These are phyloP conservation scores for Epinephelus coioides DNA, from an alignment of 2,797 vertebrate genomes.

Conservation along the genomic window DNA sequence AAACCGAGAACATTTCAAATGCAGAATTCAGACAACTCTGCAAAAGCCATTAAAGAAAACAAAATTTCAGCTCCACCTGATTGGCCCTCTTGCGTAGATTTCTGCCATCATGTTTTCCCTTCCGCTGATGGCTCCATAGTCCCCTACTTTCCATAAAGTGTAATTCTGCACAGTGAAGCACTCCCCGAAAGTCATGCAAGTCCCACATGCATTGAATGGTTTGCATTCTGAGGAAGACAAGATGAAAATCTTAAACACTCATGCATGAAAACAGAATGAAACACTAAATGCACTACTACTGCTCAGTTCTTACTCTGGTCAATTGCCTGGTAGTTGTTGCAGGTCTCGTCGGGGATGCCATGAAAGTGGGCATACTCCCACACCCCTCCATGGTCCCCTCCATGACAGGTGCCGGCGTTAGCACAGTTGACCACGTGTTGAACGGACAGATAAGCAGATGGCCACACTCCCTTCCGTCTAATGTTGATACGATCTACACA, in stretches of 20 bases:
- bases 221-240: slow-evolving; percentile 83
- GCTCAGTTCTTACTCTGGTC: slow-evolving; percentile 84
- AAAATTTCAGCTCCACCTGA: slow-evolving; percentile 83
- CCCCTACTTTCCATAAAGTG: slow-evolving; percentile 91
- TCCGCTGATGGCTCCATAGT: slow-evolving; percentile 88
- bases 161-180: slow-evolving; percentile 89
- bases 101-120: slow-evolving; percentile 92
- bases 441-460: slow-evolving; percentile 91
- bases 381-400: slow-evolving; percentile 88
- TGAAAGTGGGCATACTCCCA: slow-evolving; percentile 89
- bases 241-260: not conserved
- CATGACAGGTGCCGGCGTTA: slow-evolving; percentile 87
- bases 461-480: slow-evolving; percentile 90
- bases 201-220: slow-evolving; percentile 92
- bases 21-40: not conserved
- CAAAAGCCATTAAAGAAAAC: not conserved
- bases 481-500: slow-evolving; percentile 93
- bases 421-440: slow-evolving; percentile 92
- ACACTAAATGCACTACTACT: not conserved
- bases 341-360: slow-evolving; percentile 94
- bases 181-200: slow-evolving; percentile 88
- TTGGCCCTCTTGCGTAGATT: slow-evolving; percentile 90
- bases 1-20: not conserved
- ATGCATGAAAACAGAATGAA: not conserved
- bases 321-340: slow-evolving; percentile 95